Evolutionary conservation across 2,888 invertebrate species (phyloP).

Genomic region (Athalia circularis): DNA sequence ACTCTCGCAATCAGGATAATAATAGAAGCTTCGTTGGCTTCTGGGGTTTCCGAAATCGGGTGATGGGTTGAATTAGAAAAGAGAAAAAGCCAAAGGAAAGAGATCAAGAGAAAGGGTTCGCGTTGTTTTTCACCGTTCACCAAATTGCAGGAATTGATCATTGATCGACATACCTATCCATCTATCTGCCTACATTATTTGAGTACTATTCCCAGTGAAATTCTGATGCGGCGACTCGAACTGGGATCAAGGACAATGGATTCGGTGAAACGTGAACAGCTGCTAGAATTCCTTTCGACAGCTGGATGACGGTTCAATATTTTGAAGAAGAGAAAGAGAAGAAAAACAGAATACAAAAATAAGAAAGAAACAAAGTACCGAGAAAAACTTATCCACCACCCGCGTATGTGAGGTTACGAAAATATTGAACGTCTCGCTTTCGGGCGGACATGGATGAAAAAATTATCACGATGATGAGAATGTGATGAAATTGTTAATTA

Average conservation of each 20-base stretch:
- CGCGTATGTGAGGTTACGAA: too few relatives aligned
- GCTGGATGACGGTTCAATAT: constrained; percentile 12
- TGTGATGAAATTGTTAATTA: too few relatives aligned
- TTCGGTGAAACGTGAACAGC: constrained; percentile 55
- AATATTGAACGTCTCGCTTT: too few relatives aligned
- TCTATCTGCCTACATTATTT: neutral
- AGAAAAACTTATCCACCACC: too few relatives aligned
- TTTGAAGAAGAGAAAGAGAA: neutral
- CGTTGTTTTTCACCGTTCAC: neutral
- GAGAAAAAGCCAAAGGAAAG: too few relatives aligned
- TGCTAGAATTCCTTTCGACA: neutral
- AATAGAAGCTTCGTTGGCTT: neutral
- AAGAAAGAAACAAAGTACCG: too few relatives aligned
- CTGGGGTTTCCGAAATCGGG: neutral
- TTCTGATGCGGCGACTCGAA: constrained; percentile 50
- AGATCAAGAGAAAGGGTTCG: neutral
- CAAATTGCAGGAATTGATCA: neutral
- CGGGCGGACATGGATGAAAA: too few relatives aligned
- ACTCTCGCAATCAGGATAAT: neutral
- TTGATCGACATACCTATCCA: too few relatives aligned
- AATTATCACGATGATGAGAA: too few relatives aligned
- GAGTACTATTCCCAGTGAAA: neutral
- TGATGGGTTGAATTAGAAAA: too few relatives aligned
- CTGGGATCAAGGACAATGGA: constrained; percentile 60
- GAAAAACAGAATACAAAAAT: neutral